These are phyloP conservation scores for Paralichthys olivaceus DNA, from an alignment of 2,113 vertebrate genomes.

Conservation along the genomic window DNA sequence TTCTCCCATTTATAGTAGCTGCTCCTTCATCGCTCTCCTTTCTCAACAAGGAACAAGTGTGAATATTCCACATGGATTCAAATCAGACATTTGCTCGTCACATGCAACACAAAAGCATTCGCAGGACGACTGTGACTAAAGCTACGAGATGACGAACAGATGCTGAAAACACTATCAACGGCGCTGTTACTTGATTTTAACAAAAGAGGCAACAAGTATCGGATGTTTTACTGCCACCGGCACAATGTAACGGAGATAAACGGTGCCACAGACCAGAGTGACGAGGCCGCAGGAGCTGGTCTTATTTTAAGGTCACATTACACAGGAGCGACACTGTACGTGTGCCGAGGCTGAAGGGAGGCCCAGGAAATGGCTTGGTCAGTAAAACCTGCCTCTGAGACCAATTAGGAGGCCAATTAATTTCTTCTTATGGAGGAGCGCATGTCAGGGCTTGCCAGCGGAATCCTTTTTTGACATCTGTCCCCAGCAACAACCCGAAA, in stretches of 20 bases:
- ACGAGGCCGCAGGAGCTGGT: conserved; percentile 1
- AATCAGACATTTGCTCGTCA: conserved; percentile 51
- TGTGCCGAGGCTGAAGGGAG: conserved; percentile 37
- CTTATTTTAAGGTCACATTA: conserved; percentile 45
- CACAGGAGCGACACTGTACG: conserved; percentile 43
- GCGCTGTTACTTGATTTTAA: not conserved
- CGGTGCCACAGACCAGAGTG: conserved; percentile 19
- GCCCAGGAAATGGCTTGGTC: conserved; percentile 14
- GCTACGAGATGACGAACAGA: conserved; percentile 55
- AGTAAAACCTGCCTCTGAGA: conserved; percentile 56
- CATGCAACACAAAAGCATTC: conserved; percentile 38
- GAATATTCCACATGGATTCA: conserved; percentile 42
- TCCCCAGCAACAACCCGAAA: conserved; percentile 30
- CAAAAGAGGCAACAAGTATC: not conserved
- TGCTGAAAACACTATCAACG: conserved; percentile 42
- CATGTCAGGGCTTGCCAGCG: conserved; percentile 54
- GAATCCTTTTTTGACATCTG: conserved; percentile 50
- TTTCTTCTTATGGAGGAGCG: conserved; percentile 45
- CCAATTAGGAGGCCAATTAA: conserved; percentile 74
- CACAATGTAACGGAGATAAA: conserved; percentile 36
- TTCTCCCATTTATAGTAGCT: conserved; percentile 46
- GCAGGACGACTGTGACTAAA: conserved; percentile 49
- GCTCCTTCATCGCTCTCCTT: conserved; percentile 38
- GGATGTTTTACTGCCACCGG: not conserved
- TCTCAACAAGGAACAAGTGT: conserved; percentile 12